phyloP scores from a whole-genome alignment of 2,113 vertebrate species.

The Bubo bubo region DNA sequence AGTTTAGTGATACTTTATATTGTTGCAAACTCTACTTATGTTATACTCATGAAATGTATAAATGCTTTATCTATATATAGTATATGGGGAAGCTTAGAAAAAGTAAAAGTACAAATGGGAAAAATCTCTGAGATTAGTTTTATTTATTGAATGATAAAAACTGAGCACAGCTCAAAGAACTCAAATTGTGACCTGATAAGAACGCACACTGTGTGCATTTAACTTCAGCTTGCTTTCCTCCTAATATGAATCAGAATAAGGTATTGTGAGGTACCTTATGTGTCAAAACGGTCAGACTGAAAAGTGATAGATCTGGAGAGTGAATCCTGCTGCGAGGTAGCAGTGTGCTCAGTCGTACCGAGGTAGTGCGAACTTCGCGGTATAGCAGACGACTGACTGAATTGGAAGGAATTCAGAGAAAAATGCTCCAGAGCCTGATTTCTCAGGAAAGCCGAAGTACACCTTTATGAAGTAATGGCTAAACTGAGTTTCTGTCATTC shows the following conservation, averaged over 20 bases:
- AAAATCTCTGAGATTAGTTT: background rate
- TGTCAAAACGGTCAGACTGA: background rate
- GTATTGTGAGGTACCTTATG: background rate
- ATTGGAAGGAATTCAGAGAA: background rate
- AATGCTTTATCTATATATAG: background rate
- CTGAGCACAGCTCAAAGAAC: background rate
- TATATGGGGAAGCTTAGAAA: background rate
- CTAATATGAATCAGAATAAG: background rate
- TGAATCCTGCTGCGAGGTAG: background rate
- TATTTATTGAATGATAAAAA: background rate
- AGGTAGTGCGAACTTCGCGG: background rate
- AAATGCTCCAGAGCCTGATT: background rate
- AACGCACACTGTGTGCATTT: background rate
- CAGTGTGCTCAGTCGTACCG: background rate
- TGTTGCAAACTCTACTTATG: background rate
- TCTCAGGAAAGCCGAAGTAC: background rate
- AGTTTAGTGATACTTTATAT: background rate
- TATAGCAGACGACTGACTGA: background rate
- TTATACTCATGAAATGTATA: background rate
- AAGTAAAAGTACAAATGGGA: background rate
- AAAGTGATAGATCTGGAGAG: background rate
- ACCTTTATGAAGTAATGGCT: background rate
- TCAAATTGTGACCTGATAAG: background rate
- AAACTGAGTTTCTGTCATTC: background rate
- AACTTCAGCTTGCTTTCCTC: background rate